A percentile compares a stretch with the other conserved stretches of the same genome.
phyloP scores from a whole-genome alignment of 2,797 vertebrate genomes.

The Hippopotamyrus pictus region DNA sequence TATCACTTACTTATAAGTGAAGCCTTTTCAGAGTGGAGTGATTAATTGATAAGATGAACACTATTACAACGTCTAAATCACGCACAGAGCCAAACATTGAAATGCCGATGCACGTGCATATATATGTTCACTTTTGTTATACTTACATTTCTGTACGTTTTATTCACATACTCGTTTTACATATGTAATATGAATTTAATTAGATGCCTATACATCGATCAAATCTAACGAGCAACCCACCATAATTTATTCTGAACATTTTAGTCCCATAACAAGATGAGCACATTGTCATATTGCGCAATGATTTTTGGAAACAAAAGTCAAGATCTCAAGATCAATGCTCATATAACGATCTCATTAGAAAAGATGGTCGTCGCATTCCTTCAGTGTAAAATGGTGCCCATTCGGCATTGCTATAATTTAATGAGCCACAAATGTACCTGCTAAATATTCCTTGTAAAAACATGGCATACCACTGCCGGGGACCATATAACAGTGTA shows the following conservation, averaged over 20 bases:
- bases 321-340: not conserved
- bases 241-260: not conserved
- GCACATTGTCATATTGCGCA: not conserved
- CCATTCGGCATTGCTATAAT: not conserved
- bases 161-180: not conserved
- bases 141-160: not conserved
- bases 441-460: not conserved
- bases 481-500: not conserved
- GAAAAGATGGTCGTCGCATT: not conserved
- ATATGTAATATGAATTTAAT: not conserved
- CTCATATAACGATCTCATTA: not conserved
- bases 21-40: constrained; percentile 1
- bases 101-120: not conserved
- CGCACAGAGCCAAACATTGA: not conserved
- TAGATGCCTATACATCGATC: not conserved
- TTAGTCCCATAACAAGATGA: not conserved
- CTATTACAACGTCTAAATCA: not conserved
- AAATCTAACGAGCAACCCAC: not conserved
- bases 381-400: not conserved
- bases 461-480: not conserved
- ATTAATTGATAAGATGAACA: not conserved
- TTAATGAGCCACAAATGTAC: not conserved
- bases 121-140: not conserved
- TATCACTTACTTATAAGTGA: not conserved
- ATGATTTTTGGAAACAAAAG: not conserved